Base-by-base conservation (phyloP, 2,888 invertebrate genomes). In the Nemotelus nigrinus region DNA sequence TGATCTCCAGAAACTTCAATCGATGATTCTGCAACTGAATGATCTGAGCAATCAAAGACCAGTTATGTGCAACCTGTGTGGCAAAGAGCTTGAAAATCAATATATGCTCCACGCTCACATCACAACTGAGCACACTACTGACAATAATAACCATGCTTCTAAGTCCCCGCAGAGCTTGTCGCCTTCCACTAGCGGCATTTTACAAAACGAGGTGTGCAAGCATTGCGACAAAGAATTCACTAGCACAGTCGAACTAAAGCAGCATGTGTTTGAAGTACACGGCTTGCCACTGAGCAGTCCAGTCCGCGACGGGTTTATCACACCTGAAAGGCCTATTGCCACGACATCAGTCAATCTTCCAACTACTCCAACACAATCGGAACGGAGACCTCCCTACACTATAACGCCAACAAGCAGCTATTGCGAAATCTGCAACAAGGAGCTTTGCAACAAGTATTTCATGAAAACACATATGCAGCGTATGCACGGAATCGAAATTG, bases 381-480 rank as follows among this genome's bases (percentile, higher is more conserved):
- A 88, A 78, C 87, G 89, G n/a, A 80, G 87, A 10, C 88, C 91
- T 60, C 90, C 92, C 0, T 89, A 90, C 82, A 91, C 90, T 55
- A 85, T 90, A 79, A 91, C 92, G 0, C 92, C 93, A 0, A 92
- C 95, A 2, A 95, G 94, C 80, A 96, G 96, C 84, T 97, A 96
- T 86, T 98, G 98, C 86, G 97, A 97, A 86, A 97, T 98, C 81
- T 98, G 98, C 88, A 98, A 98, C 89, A 98, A 98, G 88, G 98
- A 99, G 88, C 89, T 99, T 82, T 99, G 99, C 89, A 99, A 99
- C 89, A 99, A 99, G 88, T 99, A 99, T 87, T 99, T 99, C 88
- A 96, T 99, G 94, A 97, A 98, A 86, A 99, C 98, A 1, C 99
- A 99, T 89, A 98, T 98, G 96, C 94, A 97, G 85, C 93, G 98